Evolutionary conservation across 2,888 invertebrate genomes (phyloP).

Genomic region (Lumbricus terrestris): DNA sequence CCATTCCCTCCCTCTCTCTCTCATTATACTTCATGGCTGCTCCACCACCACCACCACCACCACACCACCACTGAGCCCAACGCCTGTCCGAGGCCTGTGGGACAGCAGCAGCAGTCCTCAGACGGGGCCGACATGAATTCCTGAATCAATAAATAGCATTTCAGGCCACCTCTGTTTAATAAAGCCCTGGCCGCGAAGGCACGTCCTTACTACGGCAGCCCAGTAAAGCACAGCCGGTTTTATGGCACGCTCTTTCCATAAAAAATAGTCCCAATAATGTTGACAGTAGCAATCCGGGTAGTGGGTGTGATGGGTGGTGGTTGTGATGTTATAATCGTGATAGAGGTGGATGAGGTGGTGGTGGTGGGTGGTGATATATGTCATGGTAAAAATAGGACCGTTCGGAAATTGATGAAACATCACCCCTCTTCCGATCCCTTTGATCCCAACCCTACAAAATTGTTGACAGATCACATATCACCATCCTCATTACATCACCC

Average conservation of each 20-base stretch:
- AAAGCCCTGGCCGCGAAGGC: background rate
- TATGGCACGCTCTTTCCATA: background rate
- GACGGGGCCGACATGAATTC: background rate
- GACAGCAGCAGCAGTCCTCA: background rate
- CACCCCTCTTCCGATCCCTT: background rate
- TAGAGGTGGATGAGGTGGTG: background rate
- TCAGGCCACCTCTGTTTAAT: slow-evolving; percentile 8
- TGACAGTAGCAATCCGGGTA: background rate
- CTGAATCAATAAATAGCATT: slow-evolving; percentile 17
- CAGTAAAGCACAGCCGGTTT: background rate
- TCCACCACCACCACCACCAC: background rate
- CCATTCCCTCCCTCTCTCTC: background rate
- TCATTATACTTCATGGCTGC: background rate
- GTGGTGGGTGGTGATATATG: background rate
- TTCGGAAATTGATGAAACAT: background rate
- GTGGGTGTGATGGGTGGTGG: background rate
- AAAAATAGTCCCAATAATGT: background rate
- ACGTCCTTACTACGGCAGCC: background rate
- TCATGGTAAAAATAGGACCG: background rate
- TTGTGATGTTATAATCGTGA: background rate
- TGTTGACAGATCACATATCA: background rate
- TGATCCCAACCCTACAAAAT: background rate
- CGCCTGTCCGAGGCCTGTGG: background rate
- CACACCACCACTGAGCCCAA: background rate
- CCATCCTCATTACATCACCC: background rate